Percentiles rank a stretch among this genome's conserved stretches.
These are phyloP conservation scores for Fissipunctia ypsillon DNA, from an alignment of 2,888 invertebrate genomes.

Conservation along the genomic window DNA sequence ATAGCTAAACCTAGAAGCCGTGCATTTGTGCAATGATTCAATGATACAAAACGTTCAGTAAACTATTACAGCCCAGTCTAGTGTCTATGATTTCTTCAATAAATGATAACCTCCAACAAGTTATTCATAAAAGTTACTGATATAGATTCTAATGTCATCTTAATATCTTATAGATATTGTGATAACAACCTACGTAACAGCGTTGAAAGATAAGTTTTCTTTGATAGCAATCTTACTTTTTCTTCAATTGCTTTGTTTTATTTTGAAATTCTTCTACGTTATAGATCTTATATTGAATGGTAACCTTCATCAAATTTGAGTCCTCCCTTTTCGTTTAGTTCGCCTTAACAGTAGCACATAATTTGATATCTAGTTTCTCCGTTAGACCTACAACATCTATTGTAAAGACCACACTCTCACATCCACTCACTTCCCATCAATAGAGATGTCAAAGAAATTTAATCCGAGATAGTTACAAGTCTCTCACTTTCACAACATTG, in stretches of 20 bases:
- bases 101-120: background rate
- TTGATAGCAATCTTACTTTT: conserved; percentile 9
- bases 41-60: background rate
- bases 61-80: background rate
- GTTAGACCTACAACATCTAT: conserved; percentile 4
- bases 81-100: conserved; percentile 4
- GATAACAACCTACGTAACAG: background rate
- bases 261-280: background rate
- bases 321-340: background rate
- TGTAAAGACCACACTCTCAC: conserved; percentile 31
- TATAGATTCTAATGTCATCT: conserved; percentile 8
- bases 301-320: background rate
- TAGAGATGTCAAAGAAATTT: conserved; percentile 55
- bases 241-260: background rate
- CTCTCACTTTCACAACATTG: conserved; percentile 63
- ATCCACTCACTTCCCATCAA: conserved; percentile 47
- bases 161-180: background rate
- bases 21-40: conserved; percentile 3
- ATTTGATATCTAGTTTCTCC: conserved; percentile 16
- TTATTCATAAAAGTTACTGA: background rate
- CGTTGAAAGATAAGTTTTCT: conserved; percentile 7
- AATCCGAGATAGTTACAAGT: conserved; percentile 42
- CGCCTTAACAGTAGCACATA: background rate
- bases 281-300: background rate
- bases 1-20: no score